Evolutionary conservation across 2,797 vertebrate species (phyloP), one percentile per base, ranked within the genome.

Genomic region (Enteromius mattozi): DNA sequence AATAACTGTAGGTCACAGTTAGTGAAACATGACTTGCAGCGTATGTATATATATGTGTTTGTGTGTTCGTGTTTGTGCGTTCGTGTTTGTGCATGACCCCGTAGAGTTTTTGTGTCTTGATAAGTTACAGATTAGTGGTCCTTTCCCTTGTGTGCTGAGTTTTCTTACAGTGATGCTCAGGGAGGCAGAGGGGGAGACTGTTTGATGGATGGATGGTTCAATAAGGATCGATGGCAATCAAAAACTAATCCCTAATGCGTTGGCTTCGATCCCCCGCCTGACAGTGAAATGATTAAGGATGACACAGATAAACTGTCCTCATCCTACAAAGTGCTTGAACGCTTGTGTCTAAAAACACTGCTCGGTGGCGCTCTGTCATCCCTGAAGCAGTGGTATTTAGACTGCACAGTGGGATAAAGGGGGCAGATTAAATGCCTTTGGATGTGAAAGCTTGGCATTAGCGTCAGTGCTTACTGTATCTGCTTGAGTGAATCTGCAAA

Each of bases 1-100:
- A 98, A 97, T 92, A 98, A 97, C 93, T 99, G 98, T 99, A 98
- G 87, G 98, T 84, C 69, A 76, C 84, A 75, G 86, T 83, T 74
- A 81, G 56, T 80, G 76, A 72, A 79, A 79, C 30, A 81, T 86
- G 81, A 74, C 61, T 14, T 83, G 49, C 79, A 82, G 71, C 80
- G 79, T 85, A 51, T 87, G 86, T 83, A 78, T 85, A 76, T 24
- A 80, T 78, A 72, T 78, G 65, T 82, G 71, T 85, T 37, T 70
- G 78, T 83, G 40, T 85, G 47, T 63, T 63, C 14, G 45, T 86
- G 47, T 86, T 24, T 2, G 42, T 45, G 42, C 12, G 47, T 86
- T 24, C 3, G 42, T 45, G 42, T 45, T 33, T 87, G 80, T 85
- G 35, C 49, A 78, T 78, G 82, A 47, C 40, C 27, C 66, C 0